Base-by-base conservation (phyloP, 2,113 vertebrate genomes). In the Neodontobutis hainanensis region DNA sequence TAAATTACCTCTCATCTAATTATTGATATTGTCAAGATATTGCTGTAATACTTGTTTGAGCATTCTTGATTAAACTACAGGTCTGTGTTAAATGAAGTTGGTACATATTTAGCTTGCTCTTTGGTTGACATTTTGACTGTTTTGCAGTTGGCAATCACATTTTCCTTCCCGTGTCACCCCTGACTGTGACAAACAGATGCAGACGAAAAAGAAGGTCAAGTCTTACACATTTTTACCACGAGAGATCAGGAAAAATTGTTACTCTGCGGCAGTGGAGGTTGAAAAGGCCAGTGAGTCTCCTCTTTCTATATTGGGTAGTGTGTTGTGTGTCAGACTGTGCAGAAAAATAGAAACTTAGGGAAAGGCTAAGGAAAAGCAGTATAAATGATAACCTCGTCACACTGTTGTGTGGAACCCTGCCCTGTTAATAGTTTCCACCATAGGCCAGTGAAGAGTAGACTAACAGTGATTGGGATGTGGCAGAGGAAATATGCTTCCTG, bases 241-340 rank as follows among this genome's bases (percentile, higher is more conserved):
- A 74, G 51, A 45, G 87, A 89, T 91, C 90, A 90, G 92, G 91
- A 90, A 92, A 92, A 92, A 90, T 86, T 83, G 84, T 93, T 92
- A 92, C 85, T 74, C 85, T 90, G 89, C 34, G 88, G 89, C 80
- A 58, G 58, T 42, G 58, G 85, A 85, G 73, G 83, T 76, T 83
- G 86, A 85, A 85, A 91, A 74, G 83, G 70, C 74, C 81, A 76
- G 77, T 48, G 65, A 86, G 73, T 81, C 83, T 86, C 67, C 69
- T 71, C 75, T 78, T 57, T 68, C 85, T 88, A 87, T 85, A 88
- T 86, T 84, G 78, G 76, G 90, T 70, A 73, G 53, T 85, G 85
- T 75, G 88, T 82, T 80, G 70, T 74, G 82, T 61, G 85, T 85
- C 85, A 46, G 44, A 81, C 65, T 75, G 81, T 78, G 73, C 62